These are phyloP conservation scores for Taenioides sp. DNA, from an alignment of 2,797 vertebrate species.

Conservation along the genomic window DNA sequence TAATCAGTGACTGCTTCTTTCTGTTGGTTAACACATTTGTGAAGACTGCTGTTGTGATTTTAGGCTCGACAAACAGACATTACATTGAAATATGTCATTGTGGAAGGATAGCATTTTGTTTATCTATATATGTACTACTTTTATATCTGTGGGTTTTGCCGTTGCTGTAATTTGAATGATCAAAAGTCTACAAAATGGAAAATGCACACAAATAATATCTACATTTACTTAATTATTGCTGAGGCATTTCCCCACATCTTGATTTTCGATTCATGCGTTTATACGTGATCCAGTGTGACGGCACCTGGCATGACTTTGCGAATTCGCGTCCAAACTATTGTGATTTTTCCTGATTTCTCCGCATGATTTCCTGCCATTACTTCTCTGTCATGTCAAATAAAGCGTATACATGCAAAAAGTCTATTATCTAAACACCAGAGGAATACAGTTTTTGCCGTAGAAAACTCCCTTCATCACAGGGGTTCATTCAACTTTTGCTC, in stretches of 20 bases:
- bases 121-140: too few relatives aligned
- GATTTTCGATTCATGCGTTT: background rate
- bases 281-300: background rate
- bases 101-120: too few relatives aligned
- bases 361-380: slow-evolving; percentile 4
- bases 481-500: slow-evolving; percentile 8
- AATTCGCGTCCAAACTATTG: background rate
- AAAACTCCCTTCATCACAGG: background rate
- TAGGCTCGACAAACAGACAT: too few relatives aligned
- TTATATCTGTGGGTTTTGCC: too few relatives aligned
- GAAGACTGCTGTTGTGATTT: too few relatives aligned
- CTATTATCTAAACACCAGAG: slow-evolving; percentile 7
- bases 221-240: too few relatives aligned
- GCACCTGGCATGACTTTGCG: background rate
- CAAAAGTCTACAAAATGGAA: too few relatives aligned
- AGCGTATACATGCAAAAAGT: background rate
- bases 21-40: too few relatives aligned
- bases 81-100: too few relatives aligned
- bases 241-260: background rate
- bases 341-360: background rate
- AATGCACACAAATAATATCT: too few relatives aligned
- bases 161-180: too few relatives aligned
- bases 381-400: slow-evolving; percentile 5
- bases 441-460: background rate
- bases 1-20: too few relatives aligned